A percentile compares a stretch with the other conserved stretches of the same genome.
These are phyloP conservation scores for Pollenia amentaria DNA, from an alignment of 2,888 invertebrate genomes.

Conservation along the genomic window DNA sequence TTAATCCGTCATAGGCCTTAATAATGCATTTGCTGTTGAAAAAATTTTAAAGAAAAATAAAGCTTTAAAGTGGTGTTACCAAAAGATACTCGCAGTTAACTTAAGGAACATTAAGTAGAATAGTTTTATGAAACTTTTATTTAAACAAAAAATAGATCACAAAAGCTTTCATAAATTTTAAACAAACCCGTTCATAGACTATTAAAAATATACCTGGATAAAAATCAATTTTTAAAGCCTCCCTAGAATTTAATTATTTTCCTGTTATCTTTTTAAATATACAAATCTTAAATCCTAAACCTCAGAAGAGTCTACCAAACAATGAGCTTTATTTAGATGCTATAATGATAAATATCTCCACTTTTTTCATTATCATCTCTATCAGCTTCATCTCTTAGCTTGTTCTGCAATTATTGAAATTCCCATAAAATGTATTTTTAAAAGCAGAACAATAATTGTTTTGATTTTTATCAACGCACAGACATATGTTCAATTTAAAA, in stretches of 20 bases:
- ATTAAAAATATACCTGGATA: not conserved
- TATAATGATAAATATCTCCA: slow-evolving; percentile 50
- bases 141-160: too few relatives aligned
- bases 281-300: slow-evolving; percentile 8
- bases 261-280: not conserved
- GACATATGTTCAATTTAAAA: slow-evolving; percentile 71
- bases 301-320: not conserved
- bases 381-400: slow-evolving; percentile 24
- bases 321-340: slow-evolving; percentile 46
- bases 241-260: not conserved
- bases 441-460: slow-evolving; percentile 71
- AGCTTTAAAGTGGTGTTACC: too few relatives aligned
- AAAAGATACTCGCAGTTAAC: too few relatives aligned
- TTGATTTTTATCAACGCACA: slow-evolving; percentile 71
- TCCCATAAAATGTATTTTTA: slow-evolving; percentile 60
- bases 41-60: too few relatives aligned
- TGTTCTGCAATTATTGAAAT: slow-evolving; percentile 58
- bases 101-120: too few relatives aligned
- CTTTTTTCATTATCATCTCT: slow-evolving; percentile 8
- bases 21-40: too few relatives aligned
- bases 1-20: too few relatives aligned
- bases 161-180: too few relatives aligned
- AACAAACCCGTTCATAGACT: too few relatives aligned
- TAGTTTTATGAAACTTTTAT: too few relatives aligned
- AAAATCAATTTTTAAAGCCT: not conserved